phyloP scores from a whole-genome alignment of 2,113 vertebrate genomes.

The Lipotes vexillifer region DNA sequence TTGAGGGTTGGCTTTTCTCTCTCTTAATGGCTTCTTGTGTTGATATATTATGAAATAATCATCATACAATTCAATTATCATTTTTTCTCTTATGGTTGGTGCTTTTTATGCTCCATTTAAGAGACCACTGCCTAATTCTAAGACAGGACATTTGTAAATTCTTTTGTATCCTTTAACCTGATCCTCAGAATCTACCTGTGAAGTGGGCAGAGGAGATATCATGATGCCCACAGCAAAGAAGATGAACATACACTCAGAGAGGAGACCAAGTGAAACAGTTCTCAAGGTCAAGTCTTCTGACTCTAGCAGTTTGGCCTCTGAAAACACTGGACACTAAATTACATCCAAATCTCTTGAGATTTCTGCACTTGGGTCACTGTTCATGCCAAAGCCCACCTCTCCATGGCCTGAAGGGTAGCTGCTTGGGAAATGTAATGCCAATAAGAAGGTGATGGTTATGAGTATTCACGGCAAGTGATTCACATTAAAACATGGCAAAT shows the following conservation, averaged over 20 bases:
- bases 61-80: background rate
- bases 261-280: background rate
- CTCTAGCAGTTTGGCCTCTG: background rate
- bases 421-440: background rate
- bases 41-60: background rate
- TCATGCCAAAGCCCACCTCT: background rate
- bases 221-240: background rate
- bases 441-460: background rate
- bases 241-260: background rate
- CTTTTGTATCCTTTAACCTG: background rate
- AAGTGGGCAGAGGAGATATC: background rate
- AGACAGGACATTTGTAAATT: background rate
- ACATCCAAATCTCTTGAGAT: background rate
- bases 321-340: background rate
- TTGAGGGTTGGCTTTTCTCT: background rate
- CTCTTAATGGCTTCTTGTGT: background rate
- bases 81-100: background rate
- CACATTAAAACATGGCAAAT: background rate
- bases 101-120: background rate
- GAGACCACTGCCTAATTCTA: background rate
- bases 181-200: background rate
- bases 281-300: background rate
- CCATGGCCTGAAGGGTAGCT: background rate
- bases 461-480: background rate
- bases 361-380: background rate